Percentiles rank a stretch among this genome's conserved stretches.
Conservation (phyloP, 2,888 invertebrate species). For the Teleogryllus oceanicus region DNA sequence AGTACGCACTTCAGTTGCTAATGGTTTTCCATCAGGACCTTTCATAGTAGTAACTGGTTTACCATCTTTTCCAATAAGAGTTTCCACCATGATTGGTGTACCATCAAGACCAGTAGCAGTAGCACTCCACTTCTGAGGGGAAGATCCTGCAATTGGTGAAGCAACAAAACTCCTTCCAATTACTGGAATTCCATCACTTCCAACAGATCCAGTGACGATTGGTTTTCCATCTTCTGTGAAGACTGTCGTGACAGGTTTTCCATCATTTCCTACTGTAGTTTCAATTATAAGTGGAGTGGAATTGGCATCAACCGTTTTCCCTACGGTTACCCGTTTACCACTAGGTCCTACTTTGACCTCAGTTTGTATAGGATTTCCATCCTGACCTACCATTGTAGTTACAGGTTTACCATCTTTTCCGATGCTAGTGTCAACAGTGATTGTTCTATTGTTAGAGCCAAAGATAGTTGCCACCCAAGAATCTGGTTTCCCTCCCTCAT, state of each 20-base stretch:
- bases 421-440: not conserved
- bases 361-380: constrained; percentile 3
- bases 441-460: not conserved
- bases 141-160: not conserved
- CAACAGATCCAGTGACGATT: not conserved
- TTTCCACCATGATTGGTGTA: constrained; percentile 35
- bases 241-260: constrained; percentile 43
- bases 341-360: constrained; percentile 2
- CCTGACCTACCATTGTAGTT: constrained; percentile 19
- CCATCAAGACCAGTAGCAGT: constrained; percentile 44
- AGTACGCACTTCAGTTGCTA: not conserved
- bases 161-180: constrained; percentile 9
- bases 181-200: not conserved
- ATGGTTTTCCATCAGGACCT: constrained; percentile 18
- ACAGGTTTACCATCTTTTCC: constrained; percentile 23
- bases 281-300: not conserved
- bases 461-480: not conserved
- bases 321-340: constrained; percentile 19
- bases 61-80: constrained; percentile 43
- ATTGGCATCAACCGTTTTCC: not conserved
- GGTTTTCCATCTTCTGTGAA: constrained; percentile 8
- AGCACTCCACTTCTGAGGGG: constrained; percentile 40
- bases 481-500: not conserved
- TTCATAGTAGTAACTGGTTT: constrained; percentile 41
- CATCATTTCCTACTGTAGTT: constrained; percentile 41